Base-by-base conservation (phyloP, 2,888 invertebrate species). In the Eupithecia centaureata region DNA sequence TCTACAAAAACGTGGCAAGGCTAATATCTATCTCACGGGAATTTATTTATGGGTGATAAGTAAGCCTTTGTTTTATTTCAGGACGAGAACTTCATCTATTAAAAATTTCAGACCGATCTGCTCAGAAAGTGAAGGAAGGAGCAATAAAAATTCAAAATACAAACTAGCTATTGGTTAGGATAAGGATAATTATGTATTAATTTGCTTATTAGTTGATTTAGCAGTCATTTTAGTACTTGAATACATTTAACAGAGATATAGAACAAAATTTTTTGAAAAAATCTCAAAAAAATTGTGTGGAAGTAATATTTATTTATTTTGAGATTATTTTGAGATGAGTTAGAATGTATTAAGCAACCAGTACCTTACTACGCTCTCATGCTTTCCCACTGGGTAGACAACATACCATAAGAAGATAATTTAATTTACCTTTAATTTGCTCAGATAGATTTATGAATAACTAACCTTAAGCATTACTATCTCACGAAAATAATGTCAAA, bases 401-500 rank as follows among this genome's bases (percentile, higher is more conserved):
- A 30, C 32, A 32, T 52, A 56, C 56, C 30, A 56, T 30, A 15
- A 30, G 10, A 56, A 56, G 8, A 8, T 28, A 56, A 56, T 56
- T 56, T 56, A 33, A 60, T 42, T 42, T 27, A 60, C 42, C 35
- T 59, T 33, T 58, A 33, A 33, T 58, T 18, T 28, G 27, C 32
- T 28, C 27, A 12, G 25, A 42, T 42, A 38, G 35, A 42, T 60
- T 38, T 28, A 60, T 35, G 27, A 42, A 42, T 60, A 42, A 15
- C 27, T 60, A 27, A 42, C 42, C 38, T 25, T 28, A n/a, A 56
- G 57, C 32, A 32, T 32, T 32, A 57, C 57, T 30, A 33, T 57
- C 57, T 57, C 57, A 57, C 57, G 57, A 59, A 54, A 51, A 65
- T 58, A 61, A 65, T 65, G 61, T 61, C 61, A 59, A 22, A 30